Conservation (phyloP, 2,113 vertebrate species). For the Nothocercus julius region DNA sequence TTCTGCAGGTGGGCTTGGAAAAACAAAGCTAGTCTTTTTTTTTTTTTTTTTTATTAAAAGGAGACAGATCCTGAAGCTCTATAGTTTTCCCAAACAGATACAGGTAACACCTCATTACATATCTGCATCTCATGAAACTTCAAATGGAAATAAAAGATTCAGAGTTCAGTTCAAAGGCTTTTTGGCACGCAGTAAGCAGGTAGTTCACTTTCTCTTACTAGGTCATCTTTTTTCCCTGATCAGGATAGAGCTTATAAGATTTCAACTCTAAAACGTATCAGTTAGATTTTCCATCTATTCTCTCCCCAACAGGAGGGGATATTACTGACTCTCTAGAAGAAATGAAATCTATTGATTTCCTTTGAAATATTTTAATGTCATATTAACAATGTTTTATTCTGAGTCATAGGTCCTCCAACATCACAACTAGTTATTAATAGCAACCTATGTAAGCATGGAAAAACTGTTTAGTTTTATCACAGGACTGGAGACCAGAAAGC, state of each 20-base stretch:
- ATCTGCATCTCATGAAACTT: not conserved
- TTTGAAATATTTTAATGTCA: not conserved
- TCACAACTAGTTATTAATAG: not conserved
- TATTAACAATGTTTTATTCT: not conserved
- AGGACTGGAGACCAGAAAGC: not conserved
- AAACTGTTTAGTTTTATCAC: not conserved
- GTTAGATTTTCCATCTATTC: not conserved
- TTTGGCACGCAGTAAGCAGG: not conserved
- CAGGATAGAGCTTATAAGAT: not conserved
- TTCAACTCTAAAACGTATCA: not conserved
- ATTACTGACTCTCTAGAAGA: not conserved
- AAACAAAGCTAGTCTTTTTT: not conserved
- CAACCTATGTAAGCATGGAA: not conserved
- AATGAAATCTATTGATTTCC: not conserved
- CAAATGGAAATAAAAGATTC: not conserved
- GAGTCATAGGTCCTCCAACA: not conserved
- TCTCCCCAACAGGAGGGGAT: not conserved
- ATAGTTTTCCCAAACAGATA: not conserved
- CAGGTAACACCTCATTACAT: not conserved
- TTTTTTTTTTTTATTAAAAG: too few relatives aligned
- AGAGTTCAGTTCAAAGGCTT: not conserved
- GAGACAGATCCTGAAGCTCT: not conserved
- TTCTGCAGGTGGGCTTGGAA: not conserved
- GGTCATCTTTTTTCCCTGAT: not conserved
- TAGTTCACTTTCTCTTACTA: not conserved